These are phyloP conservation scores for Rhynchopsitta pachyrhyncha DNA, from an alignment of 2,113 vertebrate genomes.

Conservation along the genomic window DNA sequence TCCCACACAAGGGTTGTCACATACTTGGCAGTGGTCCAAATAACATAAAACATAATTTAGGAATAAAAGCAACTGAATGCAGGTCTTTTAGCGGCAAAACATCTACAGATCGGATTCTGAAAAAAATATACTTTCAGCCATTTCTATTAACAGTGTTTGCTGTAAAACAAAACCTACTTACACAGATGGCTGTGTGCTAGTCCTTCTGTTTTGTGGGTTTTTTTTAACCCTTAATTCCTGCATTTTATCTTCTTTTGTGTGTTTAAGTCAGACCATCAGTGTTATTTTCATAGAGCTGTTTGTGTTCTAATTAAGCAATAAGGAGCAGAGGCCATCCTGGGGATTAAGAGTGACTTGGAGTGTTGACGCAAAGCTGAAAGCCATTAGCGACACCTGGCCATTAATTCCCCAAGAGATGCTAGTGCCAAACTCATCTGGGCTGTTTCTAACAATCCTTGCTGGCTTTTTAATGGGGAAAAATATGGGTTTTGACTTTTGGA, in stretches of 20 bases:
- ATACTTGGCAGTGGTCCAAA: constrained; percentile 43
- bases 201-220: background rate
- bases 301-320: constrained; percentile 65
- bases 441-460: constrained; percentile 31
- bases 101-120: background rate
- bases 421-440: constrained; percentile 37
- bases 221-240: constrained; percentile 34
- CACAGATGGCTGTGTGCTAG: constrained; percentile 18
- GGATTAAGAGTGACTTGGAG: constrained; percentile 65
- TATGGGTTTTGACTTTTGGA: background rate
- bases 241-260: constrained; percentile 45
- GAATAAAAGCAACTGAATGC: constrained; percentile 37
- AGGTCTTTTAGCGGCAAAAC: constrained; percentile 29
- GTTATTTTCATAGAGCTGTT: constrained; percentile 64
- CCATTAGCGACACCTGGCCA: constrained; percentile 64
- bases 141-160: constrained; percentile 25
- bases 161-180: constrained; percentile 44
- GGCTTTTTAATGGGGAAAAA: constrained; percentile 30
- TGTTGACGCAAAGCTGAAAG: constrained; percentile 63
- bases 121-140: background rate
- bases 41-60: constrained; percentile 34
- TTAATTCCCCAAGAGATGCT: constrained; percentile 64
- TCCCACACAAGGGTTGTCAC: constrained; percentile 51
- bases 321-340: constrained; percentile 50
- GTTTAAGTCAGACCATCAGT: constrained; percentile 31